Evolutionary conservation across 2,888 invertebrate species (phyloP).

Genomic region (Malthinus seriepunctatus): DNA sequence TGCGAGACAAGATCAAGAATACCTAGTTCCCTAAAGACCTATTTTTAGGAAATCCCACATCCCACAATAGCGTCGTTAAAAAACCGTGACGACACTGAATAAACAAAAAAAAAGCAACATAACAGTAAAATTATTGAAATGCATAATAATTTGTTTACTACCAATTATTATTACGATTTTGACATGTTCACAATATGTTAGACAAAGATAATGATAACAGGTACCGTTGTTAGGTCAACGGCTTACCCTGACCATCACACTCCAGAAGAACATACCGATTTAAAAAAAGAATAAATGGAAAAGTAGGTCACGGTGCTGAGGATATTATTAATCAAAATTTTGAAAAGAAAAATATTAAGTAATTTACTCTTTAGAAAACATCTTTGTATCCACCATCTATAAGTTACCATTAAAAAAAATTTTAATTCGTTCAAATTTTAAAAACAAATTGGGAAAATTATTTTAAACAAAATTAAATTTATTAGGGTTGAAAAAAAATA

Average conservation of each 20-base stretch:
- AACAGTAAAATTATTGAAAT: no score
- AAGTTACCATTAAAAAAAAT: neutral
- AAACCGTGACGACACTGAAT: no score
- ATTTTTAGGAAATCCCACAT: no score
- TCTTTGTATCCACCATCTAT: neutral
- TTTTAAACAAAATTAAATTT: neutral
- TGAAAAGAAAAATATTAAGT: neutral
- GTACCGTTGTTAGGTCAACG: constrained; percentile 48
- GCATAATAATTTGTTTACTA: no score
- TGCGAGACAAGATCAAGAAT: no score
- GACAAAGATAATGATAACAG: constrained; percentile 5
- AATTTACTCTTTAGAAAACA: neutral
- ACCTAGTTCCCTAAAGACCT: no score
- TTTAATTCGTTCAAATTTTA: neutral
- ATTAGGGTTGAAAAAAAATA: neutral
- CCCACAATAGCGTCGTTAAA: no score
- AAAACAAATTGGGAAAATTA: neutral
- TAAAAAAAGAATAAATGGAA: neutral
- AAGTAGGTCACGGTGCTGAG: constrained; percentile 35
- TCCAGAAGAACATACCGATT: constrained; percentile 21
- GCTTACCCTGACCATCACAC: constrained; percentile 46
- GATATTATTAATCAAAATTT: constrained; percentile 1
- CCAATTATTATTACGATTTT: no score
- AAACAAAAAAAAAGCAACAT: no score
- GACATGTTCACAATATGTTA: no score